phyloP scores from a whole-genome alignment of 2,113 vertebrate genomes.

The Mellivora capensis region DNA sequence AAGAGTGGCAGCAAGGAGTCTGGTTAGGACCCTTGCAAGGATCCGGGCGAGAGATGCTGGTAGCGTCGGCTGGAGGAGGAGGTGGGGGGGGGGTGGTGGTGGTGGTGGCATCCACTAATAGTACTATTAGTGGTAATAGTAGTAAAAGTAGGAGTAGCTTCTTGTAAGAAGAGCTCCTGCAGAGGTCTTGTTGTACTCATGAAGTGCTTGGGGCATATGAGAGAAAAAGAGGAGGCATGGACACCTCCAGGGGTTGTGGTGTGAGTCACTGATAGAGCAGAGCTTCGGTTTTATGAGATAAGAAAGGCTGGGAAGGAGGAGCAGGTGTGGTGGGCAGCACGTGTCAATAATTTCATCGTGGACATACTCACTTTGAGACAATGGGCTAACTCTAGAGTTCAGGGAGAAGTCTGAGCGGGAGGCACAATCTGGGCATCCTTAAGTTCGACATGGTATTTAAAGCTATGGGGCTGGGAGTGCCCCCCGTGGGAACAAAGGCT shows the following conservation, averaged over 20 bases:
- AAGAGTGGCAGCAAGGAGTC: background rate
- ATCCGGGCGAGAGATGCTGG: background rate
- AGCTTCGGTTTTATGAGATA: background rate
- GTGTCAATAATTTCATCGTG: background rate
- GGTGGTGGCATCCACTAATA: background rate
- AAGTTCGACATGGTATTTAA: background rate
- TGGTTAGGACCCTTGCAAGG: background rate
- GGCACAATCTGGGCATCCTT: background rate
- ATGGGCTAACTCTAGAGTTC: background rate
- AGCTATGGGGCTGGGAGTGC: background rate
- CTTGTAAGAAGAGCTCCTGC: background rate
- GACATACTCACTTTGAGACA: background rate
- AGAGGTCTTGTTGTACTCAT: background rate
- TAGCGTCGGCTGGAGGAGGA: background rate
- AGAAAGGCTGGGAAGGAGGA: background rate
- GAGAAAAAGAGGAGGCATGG: background rate
- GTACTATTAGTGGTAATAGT: background rate
- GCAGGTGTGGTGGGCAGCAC: background rate
- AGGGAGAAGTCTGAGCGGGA: background rate
- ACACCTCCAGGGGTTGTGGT: background rate
- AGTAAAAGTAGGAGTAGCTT: too few species aligned
- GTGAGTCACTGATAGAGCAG: background rate
- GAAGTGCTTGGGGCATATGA: background rate
- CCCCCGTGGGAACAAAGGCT: background rate
- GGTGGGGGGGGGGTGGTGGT: background rate